Percentiles rank a stretch among this genome's conserved stretches.
These are phyloP conservation scores for Ophion slaviceki DNA, from an alignment of 2,888 invertebrate species.

Conservation along the genomic window DNA sequence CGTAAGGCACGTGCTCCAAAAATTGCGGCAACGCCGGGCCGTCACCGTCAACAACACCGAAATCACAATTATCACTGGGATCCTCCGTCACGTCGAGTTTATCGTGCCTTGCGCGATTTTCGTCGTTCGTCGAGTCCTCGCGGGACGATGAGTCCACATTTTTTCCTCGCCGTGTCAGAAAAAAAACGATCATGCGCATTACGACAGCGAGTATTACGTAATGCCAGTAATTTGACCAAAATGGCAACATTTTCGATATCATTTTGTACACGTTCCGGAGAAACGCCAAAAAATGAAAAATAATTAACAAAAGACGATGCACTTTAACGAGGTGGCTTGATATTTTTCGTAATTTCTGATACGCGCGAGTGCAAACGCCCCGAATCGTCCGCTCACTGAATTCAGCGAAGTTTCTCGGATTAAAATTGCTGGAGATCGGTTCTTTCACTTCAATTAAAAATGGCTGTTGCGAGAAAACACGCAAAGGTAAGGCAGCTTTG, in stretches of 20 bases:
- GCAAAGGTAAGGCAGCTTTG: slow-evolving; percentile 24
- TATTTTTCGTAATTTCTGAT: slow-evolving; percentile 13
- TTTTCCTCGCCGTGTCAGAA: slow-evolving; percentile 46
- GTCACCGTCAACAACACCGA: neutral
- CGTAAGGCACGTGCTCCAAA: slow-evolving; percentile 88
- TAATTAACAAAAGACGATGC: neutral
- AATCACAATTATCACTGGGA: neutral
- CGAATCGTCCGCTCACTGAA: neutral
- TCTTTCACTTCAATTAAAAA: slow-evolving; percentile 26
- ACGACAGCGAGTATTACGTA: slow-evolving; percentile 78
- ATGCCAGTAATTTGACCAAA: slow-evolving; percentile 82
- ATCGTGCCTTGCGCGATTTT: neutral
- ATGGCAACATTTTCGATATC: slow-evolving; percentile 78
- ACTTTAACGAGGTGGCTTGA: slow-evolving; percentile 2
- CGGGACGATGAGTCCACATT: neutral
- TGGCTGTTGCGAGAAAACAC: slow-evolving; percentile 25
- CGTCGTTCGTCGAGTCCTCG: slow-evolving; percentile 10
- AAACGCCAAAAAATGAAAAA: neutral
- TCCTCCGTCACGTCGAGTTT: neutral
- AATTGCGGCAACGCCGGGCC: slow-evolving; percentile 87
- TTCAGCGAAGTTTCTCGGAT: neutral
- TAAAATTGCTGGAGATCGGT: slow-evolving; percentile 6
- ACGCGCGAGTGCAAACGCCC: slow-evolving; percentile 4
- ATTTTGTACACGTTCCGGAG: slow-evolving; percentile 62
- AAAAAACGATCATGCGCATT: slow-evolving; percentile 72